A percentile compares a stretch with the other conserved stretches of the same genome.
phyloP scores from a whole-genome alignment of 2,797 vertebrate genomes.

The Sebastes matsubarae region DNA sequence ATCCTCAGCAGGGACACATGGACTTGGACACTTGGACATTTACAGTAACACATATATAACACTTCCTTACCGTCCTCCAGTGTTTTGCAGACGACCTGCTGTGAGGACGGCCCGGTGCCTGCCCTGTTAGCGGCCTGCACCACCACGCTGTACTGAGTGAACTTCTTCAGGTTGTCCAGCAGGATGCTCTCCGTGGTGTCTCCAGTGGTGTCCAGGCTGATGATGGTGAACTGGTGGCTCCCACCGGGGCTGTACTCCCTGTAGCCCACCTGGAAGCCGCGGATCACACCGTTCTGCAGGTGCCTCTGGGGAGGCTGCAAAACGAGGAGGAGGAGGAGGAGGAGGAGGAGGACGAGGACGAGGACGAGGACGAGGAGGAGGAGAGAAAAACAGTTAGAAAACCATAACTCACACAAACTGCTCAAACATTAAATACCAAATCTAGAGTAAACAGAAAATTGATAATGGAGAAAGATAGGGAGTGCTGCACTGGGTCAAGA shows the following conservation, averaged over 20 bases:
- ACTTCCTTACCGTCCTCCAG: constrained; percentile 91
- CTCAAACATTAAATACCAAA: background rate
- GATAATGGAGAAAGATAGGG: background rate
- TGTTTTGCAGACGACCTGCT: constrained; percentile 97
- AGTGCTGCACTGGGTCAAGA: no score
- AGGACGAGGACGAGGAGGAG: background rate
- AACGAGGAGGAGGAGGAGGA: background rate
- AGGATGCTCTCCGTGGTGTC: constrained; percentile 92
- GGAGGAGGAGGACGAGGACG: background rate
- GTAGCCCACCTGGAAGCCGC: constrained; percentile 97
- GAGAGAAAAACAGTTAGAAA: background rate
- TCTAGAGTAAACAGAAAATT: background rate
- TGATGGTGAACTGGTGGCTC: constrained; percentile 97
- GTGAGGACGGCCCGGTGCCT: constrained; percentile 96
- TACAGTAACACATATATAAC: background rate
- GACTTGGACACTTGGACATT: background rate
- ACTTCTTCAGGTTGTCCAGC: constrained; percentile 96
- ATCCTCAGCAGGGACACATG: background rate
- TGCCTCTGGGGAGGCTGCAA: constrained; percentile 93
- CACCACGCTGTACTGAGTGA: constrained; percentile 98
- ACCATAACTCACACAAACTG: background rate
- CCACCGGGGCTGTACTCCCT: constrained; percentile 96
- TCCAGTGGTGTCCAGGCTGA: constrained; percentile 95
- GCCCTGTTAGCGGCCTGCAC: constrained; percentile 97
- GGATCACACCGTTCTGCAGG: constrained; percentile 96